phyloP scores from a whole-genome alignment of 2,888 invertebrate genomes.

The Sicus ferrugineus region DNA sequence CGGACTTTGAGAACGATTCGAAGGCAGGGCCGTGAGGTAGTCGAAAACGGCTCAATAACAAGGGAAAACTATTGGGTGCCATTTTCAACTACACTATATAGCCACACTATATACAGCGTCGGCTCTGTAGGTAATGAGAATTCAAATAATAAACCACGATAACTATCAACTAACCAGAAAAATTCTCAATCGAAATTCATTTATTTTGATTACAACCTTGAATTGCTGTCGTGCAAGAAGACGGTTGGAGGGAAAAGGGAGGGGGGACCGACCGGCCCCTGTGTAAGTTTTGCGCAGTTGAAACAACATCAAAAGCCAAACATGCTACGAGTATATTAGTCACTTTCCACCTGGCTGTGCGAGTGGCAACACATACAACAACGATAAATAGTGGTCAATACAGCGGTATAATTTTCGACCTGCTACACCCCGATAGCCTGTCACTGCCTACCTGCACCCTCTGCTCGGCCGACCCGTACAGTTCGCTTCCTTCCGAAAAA shows the following conservation, averaged over 20 bases:
- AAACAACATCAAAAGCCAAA: conserved; percentile 26
- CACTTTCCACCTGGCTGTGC: conserved; percentile 29
- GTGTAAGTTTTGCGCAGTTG: background rate
- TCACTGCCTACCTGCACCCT: background rate
- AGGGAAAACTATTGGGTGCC: conserved; percentile 30
- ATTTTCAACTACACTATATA: conserved; percentile 22
- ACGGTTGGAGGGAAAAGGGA: background rate
- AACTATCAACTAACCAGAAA: no score
- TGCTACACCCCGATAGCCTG: conserved; percentile 7
- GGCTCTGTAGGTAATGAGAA: background rate
- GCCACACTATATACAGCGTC: background rate
- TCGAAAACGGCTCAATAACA: conserved; percentile 11
- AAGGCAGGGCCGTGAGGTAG: background rate
- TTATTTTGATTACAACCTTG: conserved; percentile 23
- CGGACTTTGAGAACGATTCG: background rate
- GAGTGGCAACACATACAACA: conserved; percentile 3
- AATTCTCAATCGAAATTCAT: conserved; percentile 29
- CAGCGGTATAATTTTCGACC: conserved; percentile 8
- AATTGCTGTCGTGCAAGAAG: background rate
- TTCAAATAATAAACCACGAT: background rate
- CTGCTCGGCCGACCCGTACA: background rate
- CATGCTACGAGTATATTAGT: conserved; percentile 32
- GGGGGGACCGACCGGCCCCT: background rate
- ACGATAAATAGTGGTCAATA: conserved; percentile 30
- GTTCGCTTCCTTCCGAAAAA: conserved; percentile 4